Conservation (phyloP, 2,888 invertebrate species). For the Serrognathus titanus region DNA sequence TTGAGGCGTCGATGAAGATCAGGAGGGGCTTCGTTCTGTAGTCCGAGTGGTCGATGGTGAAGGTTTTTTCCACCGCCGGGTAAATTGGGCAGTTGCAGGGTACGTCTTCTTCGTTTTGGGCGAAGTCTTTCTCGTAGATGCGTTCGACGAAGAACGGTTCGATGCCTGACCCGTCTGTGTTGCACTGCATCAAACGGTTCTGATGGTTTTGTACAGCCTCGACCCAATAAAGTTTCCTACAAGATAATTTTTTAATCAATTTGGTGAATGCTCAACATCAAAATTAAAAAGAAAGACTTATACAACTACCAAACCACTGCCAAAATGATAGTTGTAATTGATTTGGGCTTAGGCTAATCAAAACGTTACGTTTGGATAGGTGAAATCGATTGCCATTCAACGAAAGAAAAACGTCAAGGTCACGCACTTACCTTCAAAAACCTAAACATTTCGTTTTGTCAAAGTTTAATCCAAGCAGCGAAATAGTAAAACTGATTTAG, state of each 20-base stretch:
- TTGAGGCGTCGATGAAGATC: conserved; percentile 63
- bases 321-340: too few species aligned
- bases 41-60: conserved; percentile 67
- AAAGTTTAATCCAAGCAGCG: too few species aligned
- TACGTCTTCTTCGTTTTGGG: conserved; percentile 20
- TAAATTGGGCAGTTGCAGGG: conserved; percentile 65
- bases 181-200: conserved; percentile 62
- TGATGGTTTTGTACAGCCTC: conserved; percentile 57
- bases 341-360: too few species aligned
- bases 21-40: conserved; percentile 52
- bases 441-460: too few species aligned
- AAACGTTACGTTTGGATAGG: too few species aligned
- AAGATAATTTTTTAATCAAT: background rate
- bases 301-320: too few species aligned
- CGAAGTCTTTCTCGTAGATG: conserved; percentile 30
- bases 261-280: too few species aligned
- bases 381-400: too few species aligned
- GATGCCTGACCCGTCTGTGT: conserved; percentile 56
- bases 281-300: too few species aligned
- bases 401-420: too few species aligned
- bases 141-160: conserved; percentile 54
- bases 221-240: conserved; percentile 72
- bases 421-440: too few species aligned
- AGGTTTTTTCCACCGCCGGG: conserved; percentile 59
- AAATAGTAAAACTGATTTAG: background rate